Conservation (phyloP, 2,888 invertebrate species). For the Papilio protenor region DNA sequence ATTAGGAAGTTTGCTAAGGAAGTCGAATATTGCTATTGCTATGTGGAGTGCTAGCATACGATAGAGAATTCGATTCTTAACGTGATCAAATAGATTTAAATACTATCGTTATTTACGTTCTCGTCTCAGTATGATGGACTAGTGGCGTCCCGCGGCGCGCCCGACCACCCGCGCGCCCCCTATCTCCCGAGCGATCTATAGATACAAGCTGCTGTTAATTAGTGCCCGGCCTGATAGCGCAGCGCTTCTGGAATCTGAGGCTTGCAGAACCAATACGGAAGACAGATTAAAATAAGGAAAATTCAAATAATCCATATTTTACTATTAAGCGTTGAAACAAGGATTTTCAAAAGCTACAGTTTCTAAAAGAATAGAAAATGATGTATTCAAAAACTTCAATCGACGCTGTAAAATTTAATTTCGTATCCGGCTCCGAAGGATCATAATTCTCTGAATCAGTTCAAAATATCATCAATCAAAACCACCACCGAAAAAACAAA, state of each 20-base stretch:
- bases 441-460: conserved; percentile 17
- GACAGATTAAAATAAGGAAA: not conserved
- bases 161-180: conserved; percentile 25
- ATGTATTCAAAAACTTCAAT: not conserved
- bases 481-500: conserved; percentile 26
- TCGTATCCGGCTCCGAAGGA: conserved; percentile 4
- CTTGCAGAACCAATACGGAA: not conserved
- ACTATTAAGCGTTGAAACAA: not conserved
- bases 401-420: not conserved
- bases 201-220: conserved; percentile 24
- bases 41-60: no score
- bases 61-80: not conserved
- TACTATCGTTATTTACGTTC: not conserved
- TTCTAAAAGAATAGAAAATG: not conserved
- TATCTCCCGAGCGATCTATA: conserved; percentile 27
- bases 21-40: not conserved
- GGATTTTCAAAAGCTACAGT: not conserved
- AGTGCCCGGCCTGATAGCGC: not conserved
- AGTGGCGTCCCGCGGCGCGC: conserved; percentile 5
- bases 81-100: not conserved
- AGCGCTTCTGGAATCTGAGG: conserved; percentile 1
- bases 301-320: not conserved
- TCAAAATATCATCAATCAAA: conserved; percentile 17
- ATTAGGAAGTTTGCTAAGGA: not conserved
- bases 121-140: conserved; percentile 17